Percentiles rank a stretch among this genome's conserved stretches.
These are phyloP conservation scores for Caenorhabditis becei DNA, from an alignment of 2,888 invertebrate species.

Conservation along the genomic window DNA sequence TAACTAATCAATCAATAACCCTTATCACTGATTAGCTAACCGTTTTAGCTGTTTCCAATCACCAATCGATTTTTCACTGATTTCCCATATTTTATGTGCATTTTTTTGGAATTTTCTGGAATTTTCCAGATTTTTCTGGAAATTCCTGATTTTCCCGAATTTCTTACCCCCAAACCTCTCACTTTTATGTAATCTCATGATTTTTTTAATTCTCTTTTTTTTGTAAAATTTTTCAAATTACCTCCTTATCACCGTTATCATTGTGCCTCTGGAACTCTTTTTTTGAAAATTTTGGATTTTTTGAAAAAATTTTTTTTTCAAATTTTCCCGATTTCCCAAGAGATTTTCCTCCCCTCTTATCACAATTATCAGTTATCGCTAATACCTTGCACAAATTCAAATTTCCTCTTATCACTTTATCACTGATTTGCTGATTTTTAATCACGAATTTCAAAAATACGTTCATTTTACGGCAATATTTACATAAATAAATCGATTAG, in stretches of 20 bases:
- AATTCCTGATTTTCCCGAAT: conserved; percentile 22
- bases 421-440: no score
- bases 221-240: not conserved
- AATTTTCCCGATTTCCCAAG: not conserved
- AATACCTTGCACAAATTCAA: no score
- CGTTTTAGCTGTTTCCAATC: not conserved
- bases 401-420: no score
- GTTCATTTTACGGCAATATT: no score
- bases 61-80: not conserved
- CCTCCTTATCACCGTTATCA: not conserved
- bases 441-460: no score
- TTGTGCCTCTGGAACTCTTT: not conserved
- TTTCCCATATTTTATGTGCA: conserved; percentile 19
- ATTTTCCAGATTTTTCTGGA: not conserved
- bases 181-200: conserved; percentile 4
- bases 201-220: not conserved
- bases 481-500: not conserved
- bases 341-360: no score
- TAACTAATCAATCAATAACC: no score
- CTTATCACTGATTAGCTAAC: not conserved
- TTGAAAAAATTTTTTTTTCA: not conserved
- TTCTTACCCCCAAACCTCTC: conserved; percentile 25
- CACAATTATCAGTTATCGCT: no score
- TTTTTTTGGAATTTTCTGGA: not conserved
- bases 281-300: not conserved